Conservation (phyloP, 2,113 vertebrate species). For the Hemicordylus capensis region DNA sequence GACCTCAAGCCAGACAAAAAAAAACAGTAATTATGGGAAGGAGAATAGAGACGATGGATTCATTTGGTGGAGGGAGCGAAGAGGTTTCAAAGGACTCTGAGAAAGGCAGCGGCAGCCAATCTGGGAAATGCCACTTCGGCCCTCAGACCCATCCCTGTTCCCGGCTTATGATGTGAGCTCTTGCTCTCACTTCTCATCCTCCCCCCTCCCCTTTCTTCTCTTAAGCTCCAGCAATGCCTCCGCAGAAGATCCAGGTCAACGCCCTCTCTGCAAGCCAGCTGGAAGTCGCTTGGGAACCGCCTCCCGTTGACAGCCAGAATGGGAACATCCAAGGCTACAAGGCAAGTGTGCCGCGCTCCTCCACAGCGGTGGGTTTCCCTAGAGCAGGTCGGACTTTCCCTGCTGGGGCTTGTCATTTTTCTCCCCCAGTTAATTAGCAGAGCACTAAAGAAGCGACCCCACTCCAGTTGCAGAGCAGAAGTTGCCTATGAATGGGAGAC, state of each 20-base stretch:
- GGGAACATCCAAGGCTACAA: slow-evolving; percentile 98
- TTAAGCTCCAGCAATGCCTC: slow-evolving; percentile 89
- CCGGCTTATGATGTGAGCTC: not conserved
- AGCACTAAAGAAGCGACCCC: too few species aligned
- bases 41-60: not conserved
- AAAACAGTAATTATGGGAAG: too few species aligned
- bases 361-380: not conserved
- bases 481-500: too few species aligned
- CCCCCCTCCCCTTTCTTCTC: slow-evolving; percentile 10
- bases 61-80: not conserved
- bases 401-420: too few species aligned
- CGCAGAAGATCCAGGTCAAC: slow-evolving; percentile 86
- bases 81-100: not conserved
- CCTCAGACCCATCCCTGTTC: not conserved
- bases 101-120: too few species aligned
- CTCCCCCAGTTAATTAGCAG: too few species aligned
- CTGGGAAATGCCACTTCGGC: not conserved
- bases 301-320: slow-evolving; percentile 91
- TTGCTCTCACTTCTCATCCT: slow-evolving; percentile 35
- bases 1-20: not conserved
- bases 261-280: slow-evolving; percentile 87
- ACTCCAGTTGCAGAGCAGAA: too few species aligned
- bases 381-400: not conserved
- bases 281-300: slow-evolving; percentile 91
- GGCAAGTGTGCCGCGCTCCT: slow-evolving; percentile 73